Percentiles rank a stretch among this genome's conserved stretches.
Conservation (phyloP, 2,797 vertebrate genomes). For the Poeciliopsis turneri region DNA sequence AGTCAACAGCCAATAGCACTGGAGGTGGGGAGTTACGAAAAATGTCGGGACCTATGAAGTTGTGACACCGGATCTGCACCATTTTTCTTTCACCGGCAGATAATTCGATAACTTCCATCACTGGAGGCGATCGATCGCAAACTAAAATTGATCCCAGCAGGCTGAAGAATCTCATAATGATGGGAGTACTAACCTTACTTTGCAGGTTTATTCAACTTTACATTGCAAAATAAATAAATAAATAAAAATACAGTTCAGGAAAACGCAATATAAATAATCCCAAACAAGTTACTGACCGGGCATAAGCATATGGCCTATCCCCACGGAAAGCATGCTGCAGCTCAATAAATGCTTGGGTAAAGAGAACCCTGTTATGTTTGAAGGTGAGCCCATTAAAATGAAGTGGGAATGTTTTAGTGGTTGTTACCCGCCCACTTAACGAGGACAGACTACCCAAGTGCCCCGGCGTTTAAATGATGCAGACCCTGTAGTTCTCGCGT, state of each 20-base stretch:
- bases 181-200: neutral
- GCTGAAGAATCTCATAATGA: neutral
- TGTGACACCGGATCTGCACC: constrained; percentile 2
- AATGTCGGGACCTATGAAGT: neutral
- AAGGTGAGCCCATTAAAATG: neutral
- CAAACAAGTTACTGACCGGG: neutral
- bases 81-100: neutral
- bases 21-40: neutral
- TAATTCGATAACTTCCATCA: neutral
- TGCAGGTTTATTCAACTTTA: neutral
- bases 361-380: neutral
- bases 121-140: neutral
- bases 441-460: neutral
- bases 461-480: constrained; percentile 2
- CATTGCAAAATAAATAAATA: neutral
- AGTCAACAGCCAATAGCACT: neutral
- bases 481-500: neutral
- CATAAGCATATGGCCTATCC: neutral
- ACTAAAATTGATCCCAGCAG: neutral
- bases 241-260: neutral
- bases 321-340: neutral
- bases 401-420: neutral
- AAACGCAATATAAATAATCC: neutral
- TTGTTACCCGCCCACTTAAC: neutral
- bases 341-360: neutral